Percentiles rank a stretch among this genome's conserved stretches.
Conservation (phyloP, 35 echinoderm and acorn worm species). For the Diadema setosum region DNA sequence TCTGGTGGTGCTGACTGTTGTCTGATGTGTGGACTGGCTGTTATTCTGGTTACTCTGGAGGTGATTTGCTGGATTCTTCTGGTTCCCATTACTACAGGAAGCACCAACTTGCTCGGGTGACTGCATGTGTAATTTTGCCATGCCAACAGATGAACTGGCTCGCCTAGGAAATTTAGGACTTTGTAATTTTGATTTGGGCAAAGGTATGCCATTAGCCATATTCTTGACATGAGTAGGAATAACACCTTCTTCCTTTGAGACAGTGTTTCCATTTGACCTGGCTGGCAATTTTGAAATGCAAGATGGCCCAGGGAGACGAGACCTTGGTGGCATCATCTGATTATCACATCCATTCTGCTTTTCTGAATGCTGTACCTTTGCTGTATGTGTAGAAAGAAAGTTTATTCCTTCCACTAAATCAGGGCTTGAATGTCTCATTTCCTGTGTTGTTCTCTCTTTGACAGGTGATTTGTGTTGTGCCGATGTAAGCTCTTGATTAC, state of each 20-base stretch:
- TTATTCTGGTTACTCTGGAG: background rate
- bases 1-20: background rate
- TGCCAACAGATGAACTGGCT: background rate
- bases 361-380: background rate
- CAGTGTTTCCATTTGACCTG: background rate
- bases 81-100: background rate
- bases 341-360: background rate
- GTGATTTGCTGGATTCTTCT: background rate
- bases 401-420: background rate
- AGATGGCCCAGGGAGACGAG: background rate
- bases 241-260: background rate
- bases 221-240: background rate
- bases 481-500: background rate
- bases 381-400: background rate
- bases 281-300: background rate
- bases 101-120: background rate
- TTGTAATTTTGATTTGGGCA: background rate
- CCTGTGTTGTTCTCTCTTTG: background rate
- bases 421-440: constrained; percentile 9
- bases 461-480: background rate
- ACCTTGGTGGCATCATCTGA: background rate
- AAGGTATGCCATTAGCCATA: background rate
- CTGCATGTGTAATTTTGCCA: background rate
- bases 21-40: background rate
- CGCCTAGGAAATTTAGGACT: background rate